Evolutionary conservation across 2,113 vertebrate species (phyloP).

Genomic region (Stictonetta naevosa): DNA sequence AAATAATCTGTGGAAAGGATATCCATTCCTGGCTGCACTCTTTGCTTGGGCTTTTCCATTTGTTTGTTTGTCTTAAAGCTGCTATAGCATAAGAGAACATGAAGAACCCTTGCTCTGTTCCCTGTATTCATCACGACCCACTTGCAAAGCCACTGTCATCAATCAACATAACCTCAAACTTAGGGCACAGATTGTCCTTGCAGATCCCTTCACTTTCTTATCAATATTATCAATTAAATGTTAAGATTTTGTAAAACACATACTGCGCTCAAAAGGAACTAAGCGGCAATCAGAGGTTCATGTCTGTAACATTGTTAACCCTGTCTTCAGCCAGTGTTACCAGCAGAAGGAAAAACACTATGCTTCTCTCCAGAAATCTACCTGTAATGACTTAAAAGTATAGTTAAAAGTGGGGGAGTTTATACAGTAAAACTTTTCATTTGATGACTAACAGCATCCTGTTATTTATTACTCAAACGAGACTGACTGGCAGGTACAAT

Average conservation of each 20-base stretch:
- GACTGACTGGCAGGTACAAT: slow-evolving; percentile 24
- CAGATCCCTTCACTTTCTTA: background rate
- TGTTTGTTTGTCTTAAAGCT: background rate
- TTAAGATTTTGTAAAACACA: background rate
- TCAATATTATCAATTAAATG: background rate
- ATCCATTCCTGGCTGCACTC: background rate
- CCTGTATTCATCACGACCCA: background rate
- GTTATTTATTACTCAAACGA: slow-evolving; percentile 31
- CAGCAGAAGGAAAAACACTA: background rate
- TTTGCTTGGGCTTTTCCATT: background rate
- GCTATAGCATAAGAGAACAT: background rate
- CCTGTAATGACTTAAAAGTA: background rate
- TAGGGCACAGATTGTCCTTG: background rate
- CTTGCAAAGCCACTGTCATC: background rate
- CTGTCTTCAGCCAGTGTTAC: background rate
- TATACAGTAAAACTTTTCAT: slow-evolving; percentile 2
- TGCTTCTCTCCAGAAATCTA: slow-evolving; percentile 22
- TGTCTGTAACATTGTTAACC: background rate
- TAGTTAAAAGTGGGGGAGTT: background rate
- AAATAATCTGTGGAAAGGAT: background rate
- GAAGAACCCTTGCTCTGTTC: background rate
- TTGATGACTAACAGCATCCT: slow-evolving; percentile 21
- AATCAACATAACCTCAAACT: background rate
- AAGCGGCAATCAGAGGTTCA: background rate
- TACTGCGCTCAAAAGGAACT: background rate